Evolutionary conservation across 2,113 vertebrate species (phyloP), one percentile per base, ranked within the genome.

Genomic region (Fregata magnificens): DNA sequence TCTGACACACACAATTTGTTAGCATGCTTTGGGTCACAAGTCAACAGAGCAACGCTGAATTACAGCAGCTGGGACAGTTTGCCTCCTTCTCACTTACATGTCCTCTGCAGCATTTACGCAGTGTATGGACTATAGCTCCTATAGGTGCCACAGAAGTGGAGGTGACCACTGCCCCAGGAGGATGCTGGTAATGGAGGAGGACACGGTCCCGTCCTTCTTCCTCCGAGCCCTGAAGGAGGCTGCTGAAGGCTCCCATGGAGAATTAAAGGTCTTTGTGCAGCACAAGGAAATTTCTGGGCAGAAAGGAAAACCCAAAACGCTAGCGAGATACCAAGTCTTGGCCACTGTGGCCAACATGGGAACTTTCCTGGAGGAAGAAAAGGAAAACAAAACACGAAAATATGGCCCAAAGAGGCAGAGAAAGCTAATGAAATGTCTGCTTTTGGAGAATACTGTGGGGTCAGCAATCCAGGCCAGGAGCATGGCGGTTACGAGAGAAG

Each of bases 401-500:
- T 19, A 53, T 3, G 19, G 13, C 7, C 36, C 10, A 38, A 66
- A 86, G 73, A 15, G 11, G 22, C 16, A 89, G 49, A 82, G 49
- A 73, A 65, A 65, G 61, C 4, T 40, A 44, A 17, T 9, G 36
- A 88, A 88, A 62, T 42, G 10, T 20, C 44, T 72, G 14, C 14
- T 82, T 55, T 32, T 1, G 1, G 15, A 10, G 9, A 1, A 26
- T 29, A 56, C 36, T 36, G 5, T 6, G 8, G 25, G 58, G 13
- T 56, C 25, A 70, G 58, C 11, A 45, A 25, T 38, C 25, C 26
- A 44, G 36, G 59, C 34, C 7, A 45, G 31, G 40, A 36, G 21
- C 13, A 11, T 0, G 5, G 40, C 26, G 6, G 32, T 11, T 9
- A 49, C 0, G 0, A 45, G 31, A 58, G 24, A 76, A 77, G 8